Percentiles rank a stretch among this genome's conserved stretches.
Evolutionary conservation across 2,113 vertebrate species (phyloP).

Genomic region (Atherinomorus stipes): DNA sequence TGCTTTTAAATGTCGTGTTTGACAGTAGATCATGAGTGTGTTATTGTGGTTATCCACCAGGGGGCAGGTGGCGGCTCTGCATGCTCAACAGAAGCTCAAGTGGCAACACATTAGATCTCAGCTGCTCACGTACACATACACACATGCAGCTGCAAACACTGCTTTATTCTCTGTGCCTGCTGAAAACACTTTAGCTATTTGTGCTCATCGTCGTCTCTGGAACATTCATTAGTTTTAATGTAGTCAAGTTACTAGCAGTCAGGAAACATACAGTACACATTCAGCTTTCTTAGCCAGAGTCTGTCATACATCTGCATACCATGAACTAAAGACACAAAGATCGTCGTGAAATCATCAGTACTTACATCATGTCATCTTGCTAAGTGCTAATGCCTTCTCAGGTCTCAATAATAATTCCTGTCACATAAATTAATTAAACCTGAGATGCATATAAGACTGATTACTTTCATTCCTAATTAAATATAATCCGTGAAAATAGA

Average conservation of each 20-base stretch:
- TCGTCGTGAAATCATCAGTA: conserved; percentile 21
- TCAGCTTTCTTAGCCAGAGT: conserved; percentile 22
- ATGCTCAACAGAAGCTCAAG: conserved; percentile 15
- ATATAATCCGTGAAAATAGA: conserved; percentile 30
- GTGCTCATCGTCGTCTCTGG: conserved; percentile 1
- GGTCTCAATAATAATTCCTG: conserved; percentile 45
- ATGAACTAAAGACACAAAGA: conserved; percentile 3
- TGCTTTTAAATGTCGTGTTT: conserved; percentile 19
- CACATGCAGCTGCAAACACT: conserved; percentile 19
- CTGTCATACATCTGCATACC: conserved; percentile 16
- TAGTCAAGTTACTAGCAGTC: conserved; percentile 5
- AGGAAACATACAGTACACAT: conserved; percentile 16
- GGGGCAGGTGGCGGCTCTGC: conserved; percentile 58
- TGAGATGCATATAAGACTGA: conserved; percentile 45
- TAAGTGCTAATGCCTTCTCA: conserved; percentile 33
- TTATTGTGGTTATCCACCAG: conserved; percentile 64
- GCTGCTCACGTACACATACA: conserved; percentile 25
- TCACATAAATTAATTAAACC: conserved; percentile 59
- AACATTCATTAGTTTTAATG: conserved; percentile 14
- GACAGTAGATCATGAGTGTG: not conserved
- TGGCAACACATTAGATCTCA: conserved; percentile 22
- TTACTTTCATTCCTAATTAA: conserved; percentile 57
- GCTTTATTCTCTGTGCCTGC: not conserved
- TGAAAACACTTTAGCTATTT: conserved; percentile 20
- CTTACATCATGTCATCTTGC: conserved; percentile 13